Evolutionary conservation across 2,113 vertebrate genomes (phyloP).

Genomic region (Philantomba maxwellii): DNA sequence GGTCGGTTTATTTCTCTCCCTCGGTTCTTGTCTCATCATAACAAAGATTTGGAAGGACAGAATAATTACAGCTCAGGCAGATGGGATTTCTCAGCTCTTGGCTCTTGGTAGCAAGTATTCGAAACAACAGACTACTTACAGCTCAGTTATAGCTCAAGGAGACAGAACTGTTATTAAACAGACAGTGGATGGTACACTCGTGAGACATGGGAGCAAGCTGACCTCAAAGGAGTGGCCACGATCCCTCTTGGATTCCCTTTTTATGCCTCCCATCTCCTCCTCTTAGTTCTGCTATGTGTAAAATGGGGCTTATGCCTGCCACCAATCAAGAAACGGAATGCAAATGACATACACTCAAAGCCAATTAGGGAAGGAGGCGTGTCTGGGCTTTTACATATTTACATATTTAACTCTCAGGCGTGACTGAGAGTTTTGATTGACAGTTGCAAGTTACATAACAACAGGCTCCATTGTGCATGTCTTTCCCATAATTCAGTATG

Average conservation of each 20-base stretch:
- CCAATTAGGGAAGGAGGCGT: neutral
- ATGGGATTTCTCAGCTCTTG: neutral
- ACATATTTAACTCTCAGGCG: neutral
- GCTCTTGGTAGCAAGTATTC: neutral
- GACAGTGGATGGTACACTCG: neutral
- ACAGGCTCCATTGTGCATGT: neutral
- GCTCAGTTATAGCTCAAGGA: neutral
- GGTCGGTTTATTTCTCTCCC: neutral
- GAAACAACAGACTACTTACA: neutral
- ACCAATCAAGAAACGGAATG: neutral
- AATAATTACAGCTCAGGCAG: neutral
- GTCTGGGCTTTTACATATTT: neutral
- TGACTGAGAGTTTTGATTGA: neutral
- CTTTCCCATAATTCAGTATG: neutral
- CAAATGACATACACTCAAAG: neutral
- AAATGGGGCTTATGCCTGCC: neutral
- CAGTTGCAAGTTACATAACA: neutral
- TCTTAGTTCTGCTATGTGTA: neutral
- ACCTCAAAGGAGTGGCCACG: neutral
- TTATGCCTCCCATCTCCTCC: neutral
- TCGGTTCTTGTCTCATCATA: neutral
- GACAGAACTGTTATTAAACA: neutral
- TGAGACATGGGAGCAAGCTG: neutral
- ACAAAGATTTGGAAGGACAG: neutral
- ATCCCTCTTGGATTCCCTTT: neutral